These are phyloP conservation scores for Diphyllodes magnificus DNA, from an alignment of 2,113 vertebrate species.

Conservation along the genomic window DNA sequence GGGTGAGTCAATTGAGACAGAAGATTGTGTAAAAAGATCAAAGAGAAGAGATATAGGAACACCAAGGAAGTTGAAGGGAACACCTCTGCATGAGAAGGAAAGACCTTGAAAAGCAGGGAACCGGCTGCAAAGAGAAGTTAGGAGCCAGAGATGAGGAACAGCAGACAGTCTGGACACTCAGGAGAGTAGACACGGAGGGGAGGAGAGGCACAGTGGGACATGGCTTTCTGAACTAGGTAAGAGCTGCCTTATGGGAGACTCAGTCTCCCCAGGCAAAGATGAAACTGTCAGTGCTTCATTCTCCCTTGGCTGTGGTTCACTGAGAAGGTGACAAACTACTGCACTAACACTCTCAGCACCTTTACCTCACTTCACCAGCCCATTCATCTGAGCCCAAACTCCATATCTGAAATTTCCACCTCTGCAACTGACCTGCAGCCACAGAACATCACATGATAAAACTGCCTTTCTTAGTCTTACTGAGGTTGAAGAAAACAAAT, in stretches of 20 bases:
- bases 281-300: not conserved
- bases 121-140: not conserved
- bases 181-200: not conserved
- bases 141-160: not conserved
- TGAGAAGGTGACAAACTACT: not conserved
- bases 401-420: not conserved
- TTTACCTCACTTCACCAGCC: not conserved
- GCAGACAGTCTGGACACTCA: not conserved
- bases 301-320: not conserved
- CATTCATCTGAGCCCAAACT: not conserved
- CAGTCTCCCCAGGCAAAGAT: not conserved
- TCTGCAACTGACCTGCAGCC: not conserved
- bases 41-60: not conserved
- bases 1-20: not conserved
- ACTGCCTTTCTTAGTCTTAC: not conserved
- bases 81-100: not conserved
- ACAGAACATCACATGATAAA: accelerated
- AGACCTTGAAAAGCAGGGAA: not conserved
- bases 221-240: not conserved
- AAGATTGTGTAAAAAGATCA: accelerated
- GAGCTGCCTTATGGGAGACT: not conserved
- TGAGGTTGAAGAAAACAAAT: not conserved
- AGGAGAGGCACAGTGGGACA: not conserved
- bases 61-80: not conserved
- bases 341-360: not conserved